Base-by-base conservation (phyloP, 2,888 invertebrate species). In the Lampropteryx suffumata region DNA sequence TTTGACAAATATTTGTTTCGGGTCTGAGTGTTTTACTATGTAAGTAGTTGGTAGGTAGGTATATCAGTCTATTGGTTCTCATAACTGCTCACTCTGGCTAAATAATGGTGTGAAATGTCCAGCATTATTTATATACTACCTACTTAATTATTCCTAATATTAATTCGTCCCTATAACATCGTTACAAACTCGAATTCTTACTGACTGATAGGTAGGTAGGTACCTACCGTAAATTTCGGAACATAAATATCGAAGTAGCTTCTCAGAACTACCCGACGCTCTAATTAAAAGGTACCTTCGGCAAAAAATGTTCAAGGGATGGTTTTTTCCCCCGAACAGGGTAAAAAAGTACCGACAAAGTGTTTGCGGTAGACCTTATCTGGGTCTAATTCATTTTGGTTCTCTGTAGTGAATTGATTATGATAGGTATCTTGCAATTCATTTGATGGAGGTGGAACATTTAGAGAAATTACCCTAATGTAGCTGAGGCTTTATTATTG, bases 341-440 rank as follows among this genome's bases (percentile, higher is more conserved):
- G 59, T 64, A 71, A 84, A 85, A 85, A 87, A 84, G 68, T 73
- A 67, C 88, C 88, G 87, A 84, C 89, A 88, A 89, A 89, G 62
- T 52, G 51, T 56, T 64, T 70, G 69, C 65, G 61, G 68, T 65
- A 61, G 58, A 58, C 65, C 71, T 73, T 83, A 80, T 81, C 82
- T 77, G 65, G 67, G 67, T 66, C 71, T 67, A 69, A 78, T 79
- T 56, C 81, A 76, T 71, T 32, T 61, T 64, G 67, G 65, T 66
- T 61, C 69, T 65, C 70, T 66, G 75, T 65, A 67, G 71, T 74
- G 71, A 79, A 77, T 76, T 73, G 76, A 80, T 80, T 78, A 67
- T 69, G 50, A 59, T 59, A 48, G 28, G 40, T 37, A 53, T 47
- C 50, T 62, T 33, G 57, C 62, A 59, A 64, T 62, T 59, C 62